Base-by-base conservation (phyloP, 1,140 invertebrate species). In the Druon quercuslanigerum region DNA sequence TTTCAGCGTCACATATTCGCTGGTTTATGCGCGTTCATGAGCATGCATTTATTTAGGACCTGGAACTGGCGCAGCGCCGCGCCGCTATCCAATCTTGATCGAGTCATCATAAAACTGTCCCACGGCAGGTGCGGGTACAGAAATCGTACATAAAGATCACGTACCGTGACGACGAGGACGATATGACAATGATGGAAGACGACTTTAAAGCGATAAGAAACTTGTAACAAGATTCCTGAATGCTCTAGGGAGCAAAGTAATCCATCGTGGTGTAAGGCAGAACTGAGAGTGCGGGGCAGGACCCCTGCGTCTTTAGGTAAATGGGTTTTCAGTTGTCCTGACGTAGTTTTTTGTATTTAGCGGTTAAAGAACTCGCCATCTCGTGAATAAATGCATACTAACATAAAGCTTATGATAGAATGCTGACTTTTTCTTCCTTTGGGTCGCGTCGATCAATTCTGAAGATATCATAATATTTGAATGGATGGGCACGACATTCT, bases 61-160 rank as follows among this genome's bases (percentile, higher is more conserved):
- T 50, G 57, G 75, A 72, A 75, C 75, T 9, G 54, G 17, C 54
- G 52, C 76, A 25, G 52, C 76, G 51, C 40, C 74, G 19, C 33
- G 73, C 71, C 14, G 60, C 52, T 56, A 79, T 75, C 74, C 78
- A 73, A 52, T 54, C 17, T 72, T 72, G 74, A 80, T 80, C 75
- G 75, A 77, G 66, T 78, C 71, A 75, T 71, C 76, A 76, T 80
- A 78, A 78, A 77, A 79, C 79, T 82, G 60, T 73, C 60, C 74
- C 70, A 40, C 9, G 72, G 77, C 82, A 83, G 82, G 79, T 83
- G 82, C 71, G 73, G 66, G 60, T 50, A 73, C 60, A 75, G 78
- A 76, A 79, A 75, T 80, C 72, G 33, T 20, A 66, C 33, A 14
- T 33, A 33, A 66, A 33, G 16, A 66, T 20, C 33, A 2, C 78